Percentiles rank a stretch among this genome's conserved stretches.
Evolutionary conservation across 2,888 invertebrate species (phyloP).

Genomic region (Herminia tarsipennalis): DNA sequence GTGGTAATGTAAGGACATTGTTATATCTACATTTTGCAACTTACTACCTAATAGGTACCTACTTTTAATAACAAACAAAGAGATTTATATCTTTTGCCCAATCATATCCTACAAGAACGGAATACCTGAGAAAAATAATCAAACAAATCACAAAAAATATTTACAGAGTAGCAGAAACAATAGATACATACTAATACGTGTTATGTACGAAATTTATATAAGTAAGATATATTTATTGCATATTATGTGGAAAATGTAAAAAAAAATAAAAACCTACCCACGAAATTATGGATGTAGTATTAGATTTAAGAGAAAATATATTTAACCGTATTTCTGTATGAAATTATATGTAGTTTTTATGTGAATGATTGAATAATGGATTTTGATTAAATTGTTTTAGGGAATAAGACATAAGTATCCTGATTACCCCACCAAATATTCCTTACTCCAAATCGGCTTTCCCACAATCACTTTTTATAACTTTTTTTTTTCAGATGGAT

Average conservation of each 20-base stretch:
- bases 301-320: conserved; percentile 81
- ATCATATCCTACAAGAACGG: conserved; percentile 79
- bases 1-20: conserved; percentile 36
- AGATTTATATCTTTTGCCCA: conserved; percentile 35
- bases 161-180: conserved; percentile 70
- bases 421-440: conserved; percentile 44
- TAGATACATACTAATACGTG: conserved; percentile 58
- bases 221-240: conserved; percentile 80
- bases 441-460: too few species aligned
- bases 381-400: conserved; percentile 84
- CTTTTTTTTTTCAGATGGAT: too few species aligned
- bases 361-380: conserved; percentile 81
- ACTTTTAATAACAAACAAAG: conserved; percentile 25
- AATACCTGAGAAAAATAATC: conserved; percentile 78
- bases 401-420: conserved; percentile 68
- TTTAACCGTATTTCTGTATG: conserved; percentile 86
- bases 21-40: conserved; percentile 44
- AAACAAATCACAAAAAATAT: conserved; percentile 61
- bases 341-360: conserved; percentile 86
- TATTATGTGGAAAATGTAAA: conserved; percentile 77
- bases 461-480: too few species aligned
- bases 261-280: conserved; percentile 73
- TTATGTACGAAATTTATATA: conserved; percentile 73
- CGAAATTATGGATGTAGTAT: conserved; percentile 79
- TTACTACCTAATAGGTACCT: conserved; percentile 25